These are phyloP conservation scores for Lophura nycthemera DNA, from an alignment of 2,113 vertebrate genomes.

Conservation along the genomic window DNA sequence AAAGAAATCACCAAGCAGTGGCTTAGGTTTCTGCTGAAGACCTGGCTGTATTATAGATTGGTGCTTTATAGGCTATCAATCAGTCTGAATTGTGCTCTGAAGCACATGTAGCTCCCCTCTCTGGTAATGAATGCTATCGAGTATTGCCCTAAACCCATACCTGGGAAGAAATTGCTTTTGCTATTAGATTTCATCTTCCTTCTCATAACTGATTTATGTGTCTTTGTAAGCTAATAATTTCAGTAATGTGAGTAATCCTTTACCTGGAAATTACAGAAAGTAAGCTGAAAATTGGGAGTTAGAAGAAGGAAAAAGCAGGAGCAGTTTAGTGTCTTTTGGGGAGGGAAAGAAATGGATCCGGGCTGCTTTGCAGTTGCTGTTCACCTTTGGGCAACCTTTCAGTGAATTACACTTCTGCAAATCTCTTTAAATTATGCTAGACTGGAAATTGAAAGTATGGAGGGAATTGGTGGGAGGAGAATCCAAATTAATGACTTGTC, in stretches of 20 bases:
- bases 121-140: conserved; percentile 25
- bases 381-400: neutral
- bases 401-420: neutral
- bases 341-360: neutral
- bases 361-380: neutral
- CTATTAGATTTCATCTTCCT: conserved; percentile 37
- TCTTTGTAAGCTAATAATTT: conserved; percentile 25
- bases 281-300: neutral
- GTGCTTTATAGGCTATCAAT: neutral
- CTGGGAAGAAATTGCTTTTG: conserved; percentile 30
- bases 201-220: conserved; percentile 28
- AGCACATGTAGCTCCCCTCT: conserved; percentile 21
- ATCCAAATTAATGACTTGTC: neutral
- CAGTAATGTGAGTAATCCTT: conserved; percentile 1
- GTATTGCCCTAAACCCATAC: neutral
- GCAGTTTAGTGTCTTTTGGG: fast-evolving
- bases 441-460: neutral
- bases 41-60: neutral
- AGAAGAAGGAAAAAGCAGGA: neutral
- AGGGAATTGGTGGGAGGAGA: neutral
- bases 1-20: neutral
- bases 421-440: neutral
- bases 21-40: neutral
- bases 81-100: neutral
- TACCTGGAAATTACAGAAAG: neutral